phyloP scores from a whole-genome alignment of 23 tunicate genomes.

The Styela clava region DNA sequence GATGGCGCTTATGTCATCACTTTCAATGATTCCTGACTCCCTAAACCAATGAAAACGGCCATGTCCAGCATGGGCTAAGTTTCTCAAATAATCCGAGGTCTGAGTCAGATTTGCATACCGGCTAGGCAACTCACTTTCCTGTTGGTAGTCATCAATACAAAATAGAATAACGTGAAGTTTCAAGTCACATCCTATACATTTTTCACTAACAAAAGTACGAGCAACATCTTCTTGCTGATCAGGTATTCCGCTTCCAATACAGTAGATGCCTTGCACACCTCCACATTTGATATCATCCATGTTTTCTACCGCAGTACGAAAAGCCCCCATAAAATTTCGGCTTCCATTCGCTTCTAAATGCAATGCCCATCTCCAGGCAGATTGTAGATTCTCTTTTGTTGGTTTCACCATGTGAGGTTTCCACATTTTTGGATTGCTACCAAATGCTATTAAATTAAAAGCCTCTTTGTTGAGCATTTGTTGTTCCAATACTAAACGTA shows the following conservation, averaged over 20 bases:
- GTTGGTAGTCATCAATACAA: constrained; percentile 76
- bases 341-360: constrained; percentile 75
- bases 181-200: constrained; percentile 50
- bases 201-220: constrained; percentile 69
- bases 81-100: constrained; percentile 59
- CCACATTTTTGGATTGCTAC: constrained; percentile 96
- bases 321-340: constrained; percentile 66
- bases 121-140: constrained; percentile 57
- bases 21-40: constrained; percentile 82
- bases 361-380: constrained; percentile 94
- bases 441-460: constrained; percentile 90
- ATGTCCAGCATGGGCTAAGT: constrained; percentile 50
- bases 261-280: constrained; percentile 68
- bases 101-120: constrained; percentile 62
- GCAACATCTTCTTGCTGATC: constrained; percentile 88
- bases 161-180: constrained; percentile 68
- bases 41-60: constrained; percentile 93
- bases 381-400: constrained; percentile 69
- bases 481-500: constrained; percentile 65
- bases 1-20: constrained; percentile 63
- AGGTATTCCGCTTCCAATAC: constrained; percentile 67
- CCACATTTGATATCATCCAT: constrained; percentile 65
- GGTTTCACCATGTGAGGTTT: constrained; percentile 93
- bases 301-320: constrained; percentile 76
- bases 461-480: constrained; percentile 89